Percentiles rank a stretch among this genome's conserved stretches.
Conservation (phyloP, 2,113 vertebrate genomes). For the Irena cyanogastra region DNA sequence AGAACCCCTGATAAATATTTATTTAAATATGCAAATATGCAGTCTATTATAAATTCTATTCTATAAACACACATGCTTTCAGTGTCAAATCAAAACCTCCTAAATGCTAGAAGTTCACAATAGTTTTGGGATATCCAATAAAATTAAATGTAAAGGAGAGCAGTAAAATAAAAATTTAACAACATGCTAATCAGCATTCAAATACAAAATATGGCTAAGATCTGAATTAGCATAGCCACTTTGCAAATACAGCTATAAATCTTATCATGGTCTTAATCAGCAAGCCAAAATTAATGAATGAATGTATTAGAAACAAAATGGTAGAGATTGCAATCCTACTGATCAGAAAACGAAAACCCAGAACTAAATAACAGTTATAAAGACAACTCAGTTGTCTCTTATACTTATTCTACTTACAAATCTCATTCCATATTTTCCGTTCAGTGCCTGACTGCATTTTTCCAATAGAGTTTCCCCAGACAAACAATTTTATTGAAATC, state of each 20-base stretch:
- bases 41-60: not conserved
- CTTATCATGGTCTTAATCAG: rapidly evolving
- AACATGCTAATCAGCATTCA: not conserved
- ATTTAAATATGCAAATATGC: not conserved
- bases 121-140: not conserved
- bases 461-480: not conserved
- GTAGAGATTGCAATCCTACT: not conserved
- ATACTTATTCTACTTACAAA: not conserved
- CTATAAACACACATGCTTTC: not conserved
- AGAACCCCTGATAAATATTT: not conserved
- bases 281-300: not conserved
- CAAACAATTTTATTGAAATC: not conserved
- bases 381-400: not conserved
- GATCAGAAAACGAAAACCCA: not conserved
- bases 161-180: not conserved
- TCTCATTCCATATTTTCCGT: not conserved
- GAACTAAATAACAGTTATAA: not conserved
- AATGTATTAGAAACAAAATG: not conserved
- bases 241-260: not conserved
- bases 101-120: not conserved
- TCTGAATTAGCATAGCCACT: not conserved
- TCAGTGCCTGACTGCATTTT: not conserved
- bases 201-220: not conserved
- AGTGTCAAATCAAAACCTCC: not conserved
- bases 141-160: not conserved